Percentiles rank a stretch among this genome's conserved stretches.
These are phyloP conservation scores for Cataglyphis cursor DNA, from an alignment of 2,888 invertebrate species.

Conservation along the genomic window DNA sequence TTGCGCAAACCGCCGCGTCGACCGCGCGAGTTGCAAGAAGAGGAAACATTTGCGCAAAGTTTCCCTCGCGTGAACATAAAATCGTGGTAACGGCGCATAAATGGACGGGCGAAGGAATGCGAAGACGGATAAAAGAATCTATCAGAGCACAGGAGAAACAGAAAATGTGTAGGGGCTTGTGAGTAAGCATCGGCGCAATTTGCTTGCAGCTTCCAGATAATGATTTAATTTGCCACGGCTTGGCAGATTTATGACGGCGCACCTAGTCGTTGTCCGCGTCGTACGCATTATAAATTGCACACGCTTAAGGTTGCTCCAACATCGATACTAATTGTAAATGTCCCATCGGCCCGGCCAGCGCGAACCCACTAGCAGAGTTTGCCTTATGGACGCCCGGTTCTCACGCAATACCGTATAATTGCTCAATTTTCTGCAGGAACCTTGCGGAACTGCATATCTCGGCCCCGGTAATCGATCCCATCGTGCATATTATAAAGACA, in stretches of 20 bases:
- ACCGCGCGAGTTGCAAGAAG: slow-evolving; percentile 44
- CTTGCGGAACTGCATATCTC: slow-evolving; percentile 57
- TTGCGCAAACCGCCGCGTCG: slow-evolving; percentile 21
- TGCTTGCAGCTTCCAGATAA: slow-evolving; percentile 83
- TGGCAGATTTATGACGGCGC: slow-evolving; percentile 83
- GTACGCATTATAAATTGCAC: slow-evolving; percentile 51
- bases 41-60: slow-evolving; percentile 48
- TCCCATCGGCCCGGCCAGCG: slow-evolving; percentile 59
- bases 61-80: slow-evolving; percentile 41
- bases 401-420: slow-evolving; percentile 79
- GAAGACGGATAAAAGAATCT: slow-evolving; percentile 17
- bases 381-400: slow-evolving; percentile 65
- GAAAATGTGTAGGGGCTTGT: slow-evolving; percentile 47
- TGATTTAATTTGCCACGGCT: slow-evolving; percentile 83
- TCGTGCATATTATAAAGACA: slow-evolving; percentile 31
- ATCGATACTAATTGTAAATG: slow-evolving; percentile 58
- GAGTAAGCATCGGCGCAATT: slow-evolving; percentile 81
- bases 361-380: slow-evolving; percentile 59
- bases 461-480: slow-evolving; percentile 57
- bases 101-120: slow-evolving; percentile 34
- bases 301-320: slow-evolving; percentile 25
- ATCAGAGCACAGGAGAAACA: slow-evolving; percentile 22
- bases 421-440: slow-evolving; percentile 79
- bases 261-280: slow-evolving; percentile 75
- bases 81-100: slow-evolving; percentile 30